Evolutionary conservation across 2,888 invertebrate species (phyloP).

Genomic region (Spialia ferax): DNA sequence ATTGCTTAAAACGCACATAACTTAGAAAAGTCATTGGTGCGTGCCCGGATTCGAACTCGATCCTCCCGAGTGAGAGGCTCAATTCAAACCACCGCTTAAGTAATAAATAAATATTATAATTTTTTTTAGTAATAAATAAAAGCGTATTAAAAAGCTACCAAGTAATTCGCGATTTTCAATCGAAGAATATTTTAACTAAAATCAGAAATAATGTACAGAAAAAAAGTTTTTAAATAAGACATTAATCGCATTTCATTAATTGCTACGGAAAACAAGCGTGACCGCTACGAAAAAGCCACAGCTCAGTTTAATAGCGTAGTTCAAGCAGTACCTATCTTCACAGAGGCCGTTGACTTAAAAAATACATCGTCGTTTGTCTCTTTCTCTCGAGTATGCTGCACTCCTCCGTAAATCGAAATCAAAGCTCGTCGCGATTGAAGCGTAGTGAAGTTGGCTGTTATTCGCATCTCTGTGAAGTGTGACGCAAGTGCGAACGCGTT

Average conservation of each 20-base stretch:
- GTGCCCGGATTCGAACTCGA: no score
- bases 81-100: no score
- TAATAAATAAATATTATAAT: no score
- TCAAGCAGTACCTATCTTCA: conserved; percentile 74
- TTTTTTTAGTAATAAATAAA: no score
- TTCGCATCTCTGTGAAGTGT: conserved; percentile 64
- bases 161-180: no score
- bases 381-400: conserved; percentile 68
- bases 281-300: conserved; percentile 63
- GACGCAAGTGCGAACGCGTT: conserved; percentile 63
- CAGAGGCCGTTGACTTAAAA: conserved; percentile 82
- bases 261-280: conserved; percentile 32
- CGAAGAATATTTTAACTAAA: neutral
- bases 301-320: conserved; percentile 67
- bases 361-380: conserved; percentile 68
- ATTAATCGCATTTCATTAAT: conserved; percentile 25
- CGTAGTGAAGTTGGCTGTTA: conserved; percentile 69
- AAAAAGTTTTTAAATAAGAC: neutral
- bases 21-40: no score
- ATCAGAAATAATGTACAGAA: neutral
- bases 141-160: no score
- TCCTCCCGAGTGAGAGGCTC: no score
- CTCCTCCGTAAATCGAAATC: conserved; percentile 87
- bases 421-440: conserved; percentile 83
- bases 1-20: no score